Base-by-base conservation (phyloP, 2,113 vertebrate species). In the Ailuropoda melanoleuca region DNA sequence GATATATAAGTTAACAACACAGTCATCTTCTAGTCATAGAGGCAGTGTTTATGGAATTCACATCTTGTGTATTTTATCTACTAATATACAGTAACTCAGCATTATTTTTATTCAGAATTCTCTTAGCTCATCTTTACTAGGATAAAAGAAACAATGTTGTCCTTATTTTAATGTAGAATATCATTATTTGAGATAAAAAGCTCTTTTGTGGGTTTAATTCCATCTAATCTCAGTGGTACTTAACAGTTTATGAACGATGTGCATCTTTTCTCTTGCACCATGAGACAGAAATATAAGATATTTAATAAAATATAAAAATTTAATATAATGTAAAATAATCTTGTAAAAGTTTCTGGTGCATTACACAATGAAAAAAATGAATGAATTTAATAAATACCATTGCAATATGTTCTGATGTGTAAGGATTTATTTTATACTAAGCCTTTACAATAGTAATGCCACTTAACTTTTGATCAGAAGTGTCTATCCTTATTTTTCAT, bases 401-500 rank as follows among this genome's bases (percentile, higher is more conserved):
- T 97, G 15, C 6, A 48, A 19, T 95, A 94, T 80, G 19, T 66
- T 39, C 64, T 10, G 3, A 24, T 86, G 95, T 1, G 0, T 14
- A 96, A 70, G 90, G 90, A 19, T 81, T 26, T 92, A 92, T 74
- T 92, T 93, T 84, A 48, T 26, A 50, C 26, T 21, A 92, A 68
- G 4, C 2, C 15, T 39, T 87, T 46, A 94, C 39, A 88, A 90
- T 80, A 96, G n/a, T 46, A 50, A 53, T 48, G 95, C 1, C 55
- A 68, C 55, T 4, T 37, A 90, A 64, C 50, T 87, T 95, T 91
- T 11, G 0, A 81, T 88, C 15, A 4, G 88, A 55, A 48, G 7
- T 92, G 8, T 68, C 17, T 48, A 4, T 93, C 3, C 64, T 97
- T 92, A 66, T 96, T 19, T 0, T 74, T 55, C 43, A 43, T 88